Percentiles rank a stretch among this genome's conserved stretches.
Conservation (phyloP, 2,113 vertebrate genomes). For the Callipepla squamata region DNA sequence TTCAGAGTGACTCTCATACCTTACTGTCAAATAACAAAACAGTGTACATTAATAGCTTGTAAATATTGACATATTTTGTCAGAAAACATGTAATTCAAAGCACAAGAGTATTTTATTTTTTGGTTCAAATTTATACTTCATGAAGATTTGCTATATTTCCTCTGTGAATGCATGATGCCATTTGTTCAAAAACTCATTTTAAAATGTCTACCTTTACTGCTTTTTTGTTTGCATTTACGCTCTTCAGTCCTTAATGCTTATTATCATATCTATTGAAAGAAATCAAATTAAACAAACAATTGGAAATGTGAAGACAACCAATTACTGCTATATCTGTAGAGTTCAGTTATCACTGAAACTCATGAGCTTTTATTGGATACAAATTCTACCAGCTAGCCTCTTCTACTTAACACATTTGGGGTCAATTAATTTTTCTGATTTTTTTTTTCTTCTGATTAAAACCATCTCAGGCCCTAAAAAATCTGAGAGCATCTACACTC, state of each 20-base stretch:
- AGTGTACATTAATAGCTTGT: neutral
- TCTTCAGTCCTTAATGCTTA: constrained; percentile 54
- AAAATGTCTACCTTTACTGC: constrained; percentile 30
- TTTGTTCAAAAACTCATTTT: constrained; percentile 35
- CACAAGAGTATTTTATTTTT: neutral
- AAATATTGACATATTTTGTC: neutral
- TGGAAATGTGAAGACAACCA: constrained; percentile 33
- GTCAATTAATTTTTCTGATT: constrained; percentile 32
- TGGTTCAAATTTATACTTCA: neutral
- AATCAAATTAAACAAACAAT: constrained; percentile 67
- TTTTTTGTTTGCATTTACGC: constrained; percentile 38
- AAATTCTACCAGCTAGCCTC: neutral
- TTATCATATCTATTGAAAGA: constrained; percentile 61
- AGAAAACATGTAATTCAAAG: neutral
- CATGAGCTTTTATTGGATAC: neutral
- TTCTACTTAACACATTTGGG: neutral
- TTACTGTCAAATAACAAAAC: neutral
- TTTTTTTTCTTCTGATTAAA: constrained; percentile 39
- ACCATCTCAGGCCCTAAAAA: constrained; percentile 31
- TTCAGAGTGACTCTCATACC: too few species aligned
- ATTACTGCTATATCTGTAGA: constrained; percentile 24
- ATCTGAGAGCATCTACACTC: constrained; percentile 5
- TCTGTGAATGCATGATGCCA: neutral
- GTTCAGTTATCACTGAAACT: constrained; percentile 29
- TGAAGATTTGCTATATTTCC: constrained; percentile 8